Base-by-base conservation (phyloP, 37 sponge, comb jelly and placozoan species). In the Cliona cf. orientalis region DNA sequence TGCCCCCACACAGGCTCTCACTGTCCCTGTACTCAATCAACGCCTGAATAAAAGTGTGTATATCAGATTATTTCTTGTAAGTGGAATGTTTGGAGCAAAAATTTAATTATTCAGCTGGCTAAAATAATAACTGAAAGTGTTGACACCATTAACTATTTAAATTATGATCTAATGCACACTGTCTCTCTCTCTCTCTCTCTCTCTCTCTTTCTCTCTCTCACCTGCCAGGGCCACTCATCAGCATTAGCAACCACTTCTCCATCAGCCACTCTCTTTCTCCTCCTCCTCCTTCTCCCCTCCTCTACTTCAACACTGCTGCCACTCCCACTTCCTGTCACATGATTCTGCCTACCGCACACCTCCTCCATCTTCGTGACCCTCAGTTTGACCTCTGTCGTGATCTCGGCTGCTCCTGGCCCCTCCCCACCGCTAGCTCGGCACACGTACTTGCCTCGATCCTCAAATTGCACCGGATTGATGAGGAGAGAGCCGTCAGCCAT, bases 1-100 rank as follows among this genome's bases (percentile, higher is more conserved):
- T 36, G 2, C 87, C 87, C 14, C 82, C 72, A 81, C 72, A 81
- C n/a, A 68, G 59, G 5, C 17, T 26, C 34, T 78, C 66, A 36
- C 34, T 67, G 14, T 21, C 23, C 40, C 6, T 62, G 5, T 68
- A 68, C 69, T 80, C 80, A 22, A 80, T 80, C 22, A 80, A 69
- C 4, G 69, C 80, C 80, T 80, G 55, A 12, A 12, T 22, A 6
- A 53, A 26, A 40, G 12, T 37, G 40, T 5, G n/a, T n/a, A n/a
- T n/a, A n/a, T n/a, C n/a, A n/a, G 23, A n/a, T n/a, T n/a, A n/a
- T n/a, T n/a, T n/a, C n/a, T n/a, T n/a, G n/a, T n/a, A 49, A 14
- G 53, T 49, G 53, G 53, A 14, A 49, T 19, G 14, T 49, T 61
- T 25, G 29, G 14, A 26, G n/a, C 63, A 61, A 21, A 9, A 26